phyloP scores from a whole-genome alignment of 1,140 invertebrate genomes.

The Ostrea denselamellosa region DNA sequence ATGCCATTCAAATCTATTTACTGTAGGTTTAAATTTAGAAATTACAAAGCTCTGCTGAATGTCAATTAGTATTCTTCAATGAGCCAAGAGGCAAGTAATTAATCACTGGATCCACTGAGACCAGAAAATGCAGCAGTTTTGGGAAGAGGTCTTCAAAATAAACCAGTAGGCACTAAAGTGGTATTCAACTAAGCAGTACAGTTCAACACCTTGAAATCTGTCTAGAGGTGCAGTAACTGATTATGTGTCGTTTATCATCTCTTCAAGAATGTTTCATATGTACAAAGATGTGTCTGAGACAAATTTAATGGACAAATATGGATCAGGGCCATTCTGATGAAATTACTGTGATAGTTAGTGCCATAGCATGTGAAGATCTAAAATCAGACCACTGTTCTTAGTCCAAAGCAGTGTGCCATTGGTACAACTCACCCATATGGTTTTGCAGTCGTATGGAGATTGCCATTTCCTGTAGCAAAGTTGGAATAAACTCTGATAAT shows the following conservation, averaged over 20 bases:
- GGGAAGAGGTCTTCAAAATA: too few relatives aligned
- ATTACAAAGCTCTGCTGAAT: not conserved
- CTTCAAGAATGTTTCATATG: not conserved
- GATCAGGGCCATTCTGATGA: not conserved
- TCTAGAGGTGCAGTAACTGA: not conserved
- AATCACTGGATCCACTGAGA: not conserved
- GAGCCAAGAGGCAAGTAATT: not conserved
- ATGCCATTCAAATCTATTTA: conserved; percentile 17
- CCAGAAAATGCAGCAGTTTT: too few relatives aligned
- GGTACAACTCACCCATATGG: too few relatives aligned
- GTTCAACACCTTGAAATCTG: not conserved
- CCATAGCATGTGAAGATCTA: not conserved
- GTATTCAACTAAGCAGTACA: not conserved
- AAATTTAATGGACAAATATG: not conserved
- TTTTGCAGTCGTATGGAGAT: too few relatives aligned
- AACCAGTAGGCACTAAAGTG: not conserved
- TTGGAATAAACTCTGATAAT: too few relatives aligned
- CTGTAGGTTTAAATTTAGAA: conserved; percentile 28
- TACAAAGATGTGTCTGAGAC: not conserved
- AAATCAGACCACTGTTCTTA: too few relatives aligned
- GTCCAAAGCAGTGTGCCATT: too few relatives aligned
- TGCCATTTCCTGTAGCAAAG: too few relatives aligned
- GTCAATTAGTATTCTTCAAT: conserved; percentile 23
- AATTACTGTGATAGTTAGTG: not conserved
- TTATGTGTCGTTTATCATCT: not conserved